Evolutionary conservation across 2,797 vertebrate genomes (phyloP), one percentile per base, ranked within the genome.

Genomic region (Morelia viridis): DNA sequence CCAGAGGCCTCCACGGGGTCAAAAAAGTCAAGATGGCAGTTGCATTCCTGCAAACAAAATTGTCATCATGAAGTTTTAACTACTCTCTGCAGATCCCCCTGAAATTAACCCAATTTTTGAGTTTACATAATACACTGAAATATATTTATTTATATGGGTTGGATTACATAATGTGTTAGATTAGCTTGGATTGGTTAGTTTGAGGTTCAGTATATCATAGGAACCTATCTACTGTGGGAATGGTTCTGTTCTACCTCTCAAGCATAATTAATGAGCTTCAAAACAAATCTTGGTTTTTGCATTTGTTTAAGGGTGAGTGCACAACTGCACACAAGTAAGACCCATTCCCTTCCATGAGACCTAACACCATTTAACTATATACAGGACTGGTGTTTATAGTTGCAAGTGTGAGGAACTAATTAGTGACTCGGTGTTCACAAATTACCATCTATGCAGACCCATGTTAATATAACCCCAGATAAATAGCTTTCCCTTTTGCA

Each of bases 401-500:
- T 87, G 56, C 57, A 80, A 62, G 71, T 90, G 58, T 76, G 68
- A 62, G 28, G 28, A 90, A 89, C 62, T 50, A 64, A 86, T 35
- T 60, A 31, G 62, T 71, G 46, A 87, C 26, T 53, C 24, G 22
- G 53, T 28, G 24, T 64, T 92, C 31, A 56, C n/a, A 41, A 64
- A 41, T 58, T 35, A 57, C 56, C 84, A 41, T 57, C 88, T 64
- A 57, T n/a, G 46, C 31, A 80, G 12, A 28, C n/a, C 85, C 85
- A 64, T 87, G 57, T 90, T 87, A 90, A 57, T 85, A 46, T 87
- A 90, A 83, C 50, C 65, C 31, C 56, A 71, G 71, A 57, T 68
- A 62, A 87, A 90, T 83, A 87, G 46, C 58, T 90, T 92, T 62
- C 41, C 68, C 65, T 92, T 92, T 92, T 90, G 41, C 65, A 60